Evolutionary conservation across 2,888 invertebrate species (phyloP), one percentile per base, ranked within the genome.

Genomic region (Protonemura montana): DNA sequence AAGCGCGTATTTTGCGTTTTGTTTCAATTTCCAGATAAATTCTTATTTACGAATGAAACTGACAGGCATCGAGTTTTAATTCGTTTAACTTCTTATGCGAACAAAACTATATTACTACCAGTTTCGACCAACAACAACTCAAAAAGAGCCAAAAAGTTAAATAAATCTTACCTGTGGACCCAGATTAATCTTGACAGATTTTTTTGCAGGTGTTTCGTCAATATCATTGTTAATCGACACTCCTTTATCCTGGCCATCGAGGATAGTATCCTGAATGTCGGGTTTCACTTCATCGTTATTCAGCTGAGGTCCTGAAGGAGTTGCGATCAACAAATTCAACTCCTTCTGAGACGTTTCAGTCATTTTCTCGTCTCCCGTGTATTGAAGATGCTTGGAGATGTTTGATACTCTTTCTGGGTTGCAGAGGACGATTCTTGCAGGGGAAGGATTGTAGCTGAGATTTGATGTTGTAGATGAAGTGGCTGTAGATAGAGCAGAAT

Each of bases 141-240:
- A 35, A 35, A 35, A 35, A 10, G 10, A 35, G 35, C 35, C 35
- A 35, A 35, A 3, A 35, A 35, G 35, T 3, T 35, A 3, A n/a
- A 10, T 35, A 21, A 59, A 28, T 94, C 93, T 89, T 94, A 93
- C 86, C 94, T 93, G 88, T 94, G 91, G 89, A 94, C 93, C 89
- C 94, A 94, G 89, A 94, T 94, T 89, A 93, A 93, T 86, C 93
- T 93, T 93, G 92, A 88, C 93, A 92, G 89, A 93, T 94, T 87
- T 94, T 93, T 88, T 92, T 92, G 87, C 92, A 25, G 59, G 88
- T 92, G 91, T 93, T 93, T 92, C 88, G 92, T 92, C 80, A 93
- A 92, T 90, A 93, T 93, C 86, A 94, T 94, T 81, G 94, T 93
- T 78, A 93, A 92, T 81, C 91, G 89, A 89, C 94, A 94, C 89